A percentile compares a stretch with the other conserved stretches of the same genome.
Conservation (phyloP, 1,140 invertebrate genomes). For the Solen grandis region DNA sequence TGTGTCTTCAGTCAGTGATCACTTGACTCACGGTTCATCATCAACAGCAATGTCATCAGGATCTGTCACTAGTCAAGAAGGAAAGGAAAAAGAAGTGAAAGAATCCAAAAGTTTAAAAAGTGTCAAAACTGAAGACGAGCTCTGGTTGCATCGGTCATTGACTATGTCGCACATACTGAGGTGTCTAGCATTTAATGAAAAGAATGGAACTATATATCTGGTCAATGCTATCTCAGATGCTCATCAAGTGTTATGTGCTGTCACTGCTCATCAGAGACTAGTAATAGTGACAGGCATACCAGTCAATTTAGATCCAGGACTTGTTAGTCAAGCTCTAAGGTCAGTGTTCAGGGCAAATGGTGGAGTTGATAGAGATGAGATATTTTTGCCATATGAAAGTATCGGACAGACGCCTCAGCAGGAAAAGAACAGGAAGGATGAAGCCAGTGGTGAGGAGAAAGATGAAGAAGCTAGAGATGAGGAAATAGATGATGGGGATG, state of each 20-base stretch:
- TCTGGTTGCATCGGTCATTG: slow-evolving; percentile 78
- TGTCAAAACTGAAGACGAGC: slow-evolving; percentile 75
- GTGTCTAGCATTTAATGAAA: slow-evolving; percentile 71
- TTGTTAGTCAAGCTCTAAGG: slow-evolving; percentile 67
- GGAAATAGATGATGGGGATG: background rate
- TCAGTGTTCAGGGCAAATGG: slow-evolving; percentile 72
- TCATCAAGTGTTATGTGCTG: slow-evolving; percentile 61
- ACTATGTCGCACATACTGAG: slow-evolving; percentile 76
- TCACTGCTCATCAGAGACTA: slow-evolving; percentile 73
- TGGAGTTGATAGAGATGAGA: slow-evolving; percentile 73
- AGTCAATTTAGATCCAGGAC: slow-evolving; percentile 57
- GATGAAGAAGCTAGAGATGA: slow-evolving; percentile 2
- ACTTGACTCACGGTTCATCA: slow-evolving; percentile 19
- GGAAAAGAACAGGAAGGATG: slow-evolving; percentile 11
- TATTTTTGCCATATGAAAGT: slow-evolving; percentile 68
- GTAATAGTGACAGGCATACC: slow-evolving; percentile 78
- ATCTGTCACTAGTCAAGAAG: slow-evolving; percentile 36
- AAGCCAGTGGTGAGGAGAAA: slow-evolving; percentile 28
- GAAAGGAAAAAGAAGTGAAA: slow-evolving; percentile 5
- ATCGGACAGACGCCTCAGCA: slow-evolving; percentile 31
- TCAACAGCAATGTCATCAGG: slow-evolving; percentile 32
- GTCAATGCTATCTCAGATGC: slow-evolving; percentile 74
- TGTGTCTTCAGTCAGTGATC: slow-evolving; percentile 38
- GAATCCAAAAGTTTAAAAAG: slow-evolving; percentile 20
- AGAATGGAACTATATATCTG: slow-evolving; percentile 68